Base-by-base conservation (phyloP, 1,140 invertebrate species). In the Euwallacea similis region DNA sequence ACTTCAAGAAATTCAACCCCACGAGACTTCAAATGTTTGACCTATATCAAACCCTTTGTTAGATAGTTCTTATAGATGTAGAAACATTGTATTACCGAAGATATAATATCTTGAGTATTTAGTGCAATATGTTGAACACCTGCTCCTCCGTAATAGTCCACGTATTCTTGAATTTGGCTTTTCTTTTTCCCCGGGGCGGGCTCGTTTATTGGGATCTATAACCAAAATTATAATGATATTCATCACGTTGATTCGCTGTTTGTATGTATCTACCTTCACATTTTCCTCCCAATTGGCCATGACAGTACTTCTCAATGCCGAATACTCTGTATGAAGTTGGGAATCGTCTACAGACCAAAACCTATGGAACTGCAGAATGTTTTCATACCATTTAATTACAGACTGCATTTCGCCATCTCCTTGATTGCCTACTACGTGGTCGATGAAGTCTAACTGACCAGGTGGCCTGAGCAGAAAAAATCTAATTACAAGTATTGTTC, bases 311-410 rank as follows among this genome's bases (percentile, higher is more conserved):
- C 97, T 88, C 8, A 99, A 86, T 0, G 97, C 91, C 0, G 98
- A 99, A 83, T 92, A 99, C 79, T 99, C 91, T 0, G 98, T 99
- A 81, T 97, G 95, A 6, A 99, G 88, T 82, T 98, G 96, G 7
- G 87, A 90, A 81, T 99, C 98, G 81, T 99, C 98, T 0, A 99
- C 95, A 4, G 97, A 99, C 98, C 98, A 99, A 82, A 99, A 99
- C 78, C 98, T 89, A 83, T 99, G 98, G 80, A 99, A 99, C 82
- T 93, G 90, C 47, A 99, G 84, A 75, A 89, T 92, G 53, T 91
- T 89, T 81, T 98, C 96, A 81, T 99, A 99, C 96, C 96, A 98
- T 76, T 93, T 88, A 0, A 91, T 94, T 0, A 90, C 90, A 62
- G 87, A 81, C 80, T 95, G 93, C 97, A 99, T 98, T 75, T 90